Base-by-base conservation (phyloP, 1,140 invertebrate species). In the Schmidtea mediterranea region DNA sequence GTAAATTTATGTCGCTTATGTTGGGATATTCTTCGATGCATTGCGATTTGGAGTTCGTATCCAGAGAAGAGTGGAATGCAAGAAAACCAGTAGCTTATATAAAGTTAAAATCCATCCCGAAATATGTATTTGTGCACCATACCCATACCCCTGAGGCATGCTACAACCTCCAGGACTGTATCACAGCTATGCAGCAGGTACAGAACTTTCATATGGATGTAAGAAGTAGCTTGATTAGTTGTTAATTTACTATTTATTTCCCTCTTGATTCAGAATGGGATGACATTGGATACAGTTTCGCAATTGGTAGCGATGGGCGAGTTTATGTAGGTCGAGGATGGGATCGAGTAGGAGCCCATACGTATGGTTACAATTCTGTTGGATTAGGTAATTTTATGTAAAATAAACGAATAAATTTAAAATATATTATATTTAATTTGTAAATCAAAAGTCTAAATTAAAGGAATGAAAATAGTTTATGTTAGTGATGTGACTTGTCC, bases 241-340 rank as follows among this genome's bases (percentile, higher is more conserved):
- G 22, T 32, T 36, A 13, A 32, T 19, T 5, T 47, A 6, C 26
- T 36, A 12, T 19, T 48, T 15, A 48, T 47, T 12, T n/a, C 16
- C n/a, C 16, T 2, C 10, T 22, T 21, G 5, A 46, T 47, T 2
- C 46, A 58, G 56, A 48, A 1, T 79, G 76, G 76, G 70, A 65
- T 55, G 78, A 80, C 56, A 77, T 70, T 57, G 74, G 59, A 1
- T 76, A 75, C 54, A 78, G 74, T 60, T 83, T 82, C 59, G 71
- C 75, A 13, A 69, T 80, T 6, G 80, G 79, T 1, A 76, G 76
- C 13, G 77, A 82, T 49, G 78, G 77, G 0, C 66, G 69, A 10
- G 74, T 73, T 6, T 82, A 80, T 55, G 75, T 77, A 57, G 78
- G 76, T 2, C 70, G 78, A 10, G 78, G 76, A 2, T 80, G 76